Percentiles rank a stretch among this genome's conserved stretches.
phyloP scores from a whole-genome alignment of 2,888 invertebrate species.

The Gastracanthus pulcherrimus region DNA sequence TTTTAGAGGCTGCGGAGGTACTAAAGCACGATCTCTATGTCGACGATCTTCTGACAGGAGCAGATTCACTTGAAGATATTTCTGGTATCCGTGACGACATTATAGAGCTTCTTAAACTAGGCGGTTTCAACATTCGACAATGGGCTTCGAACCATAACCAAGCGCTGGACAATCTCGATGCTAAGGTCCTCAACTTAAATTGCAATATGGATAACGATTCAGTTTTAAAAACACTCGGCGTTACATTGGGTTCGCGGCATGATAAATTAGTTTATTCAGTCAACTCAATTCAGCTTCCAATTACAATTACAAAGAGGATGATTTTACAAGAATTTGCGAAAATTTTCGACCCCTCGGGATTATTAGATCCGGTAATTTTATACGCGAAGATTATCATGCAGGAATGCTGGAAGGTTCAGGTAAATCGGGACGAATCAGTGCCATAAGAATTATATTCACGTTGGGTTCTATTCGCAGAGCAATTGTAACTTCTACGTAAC shows the following conservation, averaged over 20 bases:
- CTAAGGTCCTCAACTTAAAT: slow-evolving; percentile 1
- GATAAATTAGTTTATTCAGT: slow-evolving; percentile 49
- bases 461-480: background rate
- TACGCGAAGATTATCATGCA: no score
- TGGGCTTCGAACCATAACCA: background rate
- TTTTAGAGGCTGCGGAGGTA: background rate
- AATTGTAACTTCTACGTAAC: background rate
- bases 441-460: background rate
- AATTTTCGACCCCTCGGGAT: background rate
- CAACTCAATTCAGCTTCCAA: background rate
- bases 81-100: background rate
- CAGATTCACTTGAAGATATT: background rate
- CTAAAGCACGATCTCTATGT: background rate
- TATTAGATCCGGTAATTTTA: no score
- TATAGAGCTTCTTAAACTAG: background rate
- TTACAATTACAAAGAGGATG: background rate
- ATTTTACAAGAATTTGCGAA: background rate
- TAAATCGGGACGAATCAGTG: no score
- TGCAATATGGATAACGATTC: background rate
- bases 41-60: background rate
- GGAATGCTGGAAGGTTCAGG: no score
- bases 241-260: slow-evolving; percentile 39
- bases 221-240: background rate
- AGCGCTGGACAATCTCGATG: background rate
- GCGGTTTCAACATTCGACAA: background rate